Evolutionary conservation across 1,140 invertebrate species (phyloP).

Genomic region (Rhyacophila brunnea): DNA sequence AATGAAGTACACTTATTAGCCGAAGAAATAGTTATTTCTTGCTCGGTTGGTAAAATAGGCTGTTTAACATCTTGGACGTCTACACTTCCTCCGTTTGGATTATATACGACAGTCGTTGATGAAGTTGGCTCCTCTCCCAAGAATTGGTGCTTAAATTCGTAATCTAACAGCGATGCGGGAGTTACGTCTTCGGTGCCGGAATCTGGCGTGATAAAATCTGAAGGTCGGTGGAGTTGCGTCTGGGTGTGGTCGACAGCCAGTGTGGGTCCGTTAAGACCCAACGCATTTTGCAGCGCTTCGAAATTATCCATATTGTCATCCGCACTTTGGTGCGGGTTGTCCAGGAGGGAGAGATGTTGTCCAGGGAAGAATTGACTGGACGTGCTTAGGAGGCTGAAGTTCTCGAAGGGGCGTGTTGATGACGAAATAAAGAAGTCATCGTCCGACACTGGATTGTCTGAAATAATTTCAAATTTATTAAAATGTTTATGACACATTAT

Average conservation of each 20-base stretch:
- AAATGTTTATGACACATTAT: no score
- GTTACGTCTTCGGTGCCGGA: constrained; percentile 60
- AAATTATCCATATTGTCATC: constrained; percentile 34
- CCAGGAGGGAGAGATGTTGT: constrained; percentile 43
- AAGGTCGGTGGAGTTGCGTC: constrained; percentile 16
- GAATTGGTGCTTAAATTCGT: constrained; percentile 25
- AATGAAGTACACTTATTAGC: constrained; percentile 16
- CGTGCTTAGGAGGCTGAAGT: constrained; percentile 57
- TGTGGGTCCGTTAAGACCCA: constrained; percentile 25
- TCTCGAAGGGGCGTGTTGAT: constrained; percentile 67
- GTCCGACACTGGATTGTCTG: constrained; percentile 43
- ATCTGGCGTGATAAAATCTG: constrained; percentile 56
- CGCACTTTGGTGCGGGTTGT: constrained; percentile 36
- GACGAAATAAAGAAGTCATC: constrained; percentile 72
- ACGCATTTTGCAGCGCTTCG: constrained; percentile 26
- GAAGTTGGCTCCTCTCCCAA: constrained; percentile 4
- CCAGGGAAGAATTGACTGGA: constrained; percentile 74
- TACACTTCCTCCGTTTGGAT: constrained; percentile 37
- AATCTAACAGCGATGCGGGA: constrained; percentile 46
- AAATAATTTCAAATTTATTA: no score
- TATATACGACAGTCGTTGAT: constrained; percentile 32
- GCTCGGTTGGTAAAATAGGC: constrained; percentile 1
- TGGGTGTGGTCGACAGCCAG: constrained; percentile 35
- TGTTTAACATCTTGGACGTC: constrained; percentile 21
- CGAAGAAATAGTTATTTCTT: constrained; percentile 24